phyloP scores from a whole-genome alignment of 2,888 invertebrate species.

The Eulithis prunata region DNA sequence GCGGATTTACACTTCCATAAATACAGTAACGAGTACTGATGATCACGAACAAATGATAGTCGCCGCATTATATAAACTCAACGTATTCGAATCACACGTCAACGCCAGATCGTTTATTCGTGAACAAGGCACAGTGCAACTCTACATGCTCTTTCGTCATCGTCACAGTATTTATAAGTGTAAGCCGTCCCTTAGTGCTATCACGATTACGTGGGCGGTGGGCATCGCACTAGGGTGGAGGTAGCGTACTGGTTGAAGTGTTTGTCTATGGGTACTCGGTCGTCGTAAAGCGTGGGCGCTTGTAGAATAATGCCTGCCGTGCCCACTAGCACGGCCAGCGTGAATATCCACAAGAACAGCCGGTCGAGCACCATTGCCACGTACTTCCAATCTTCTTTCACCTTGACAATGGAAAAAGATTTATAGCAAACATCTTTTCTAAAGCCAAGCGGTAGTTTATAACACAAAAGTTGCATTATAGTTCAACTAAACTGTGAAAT shows the following conservation, averaged over 20 bases:
- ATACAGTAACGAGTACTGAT: too few relatives aligned
- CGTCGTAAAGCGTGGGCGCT: conserved; percentile 97
- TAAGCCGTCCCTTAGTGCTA: background rate
- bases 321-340: conserved; percentile 96
- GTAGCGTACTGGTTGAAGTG: conserved; percentile 93
- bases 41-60: too few relatives aligned
- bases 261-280: conserved; percentile 94
- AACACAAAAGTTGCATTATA: too few relatives aligned
- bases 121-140: too few relatives aligned
- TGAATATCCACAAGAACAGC: conserved; percentile 98
- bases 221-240: conserved; percentile 90
- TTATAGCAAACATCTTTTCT: background rate
- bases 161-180: too few relatives aligned
- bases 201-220: conserved; percentile 84
- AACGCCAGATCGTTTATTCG: too few relatives aligned
- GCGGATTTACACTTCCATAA: background rate
- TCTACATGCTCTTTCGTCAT: too few relatives aligned
- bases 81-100: too few relatives aligned
- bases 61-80: too few relatives aligned
- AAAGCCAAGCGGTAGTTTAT: background rate
- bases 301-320: conserved; percentile 97
- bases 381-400: conserved; percentile 99
- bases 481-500: too few relatives aligned
- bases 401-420: conserved; percentile 76
- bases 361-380: conserved; percentile 99